Conservation (phyloP, 2,888 invertebrate species). For the Euspilapteryx auroguttella region DNA sequence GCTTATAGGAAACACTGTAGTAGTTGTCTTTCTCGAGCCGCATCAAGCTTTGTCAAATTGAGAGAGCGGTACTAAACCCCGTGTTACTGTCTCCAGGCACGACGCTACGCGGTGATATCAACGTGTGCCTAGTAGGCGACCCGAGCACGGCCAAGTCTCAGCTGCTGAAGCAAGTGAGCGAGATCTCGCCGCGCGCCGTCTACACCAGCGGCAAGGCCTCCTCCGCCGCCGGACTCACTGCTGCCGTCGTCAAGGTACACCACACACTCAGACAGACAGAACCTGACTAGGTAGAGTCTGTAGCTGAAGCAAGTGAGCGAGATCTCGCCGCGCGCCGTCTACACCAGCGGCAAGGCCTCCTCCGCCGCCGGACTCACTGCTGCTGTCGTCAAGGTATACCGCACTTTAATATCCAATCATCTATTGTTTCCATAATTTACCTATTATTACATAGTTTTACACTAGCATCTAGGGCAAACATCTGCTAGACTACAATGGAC, state of each 20-base stretch:
- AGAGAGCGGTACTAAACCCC: too few relatives aligned
- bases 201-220: conserved; percentile 99
- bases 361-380: conserved; percentile 98
- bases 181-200: conserved; percentile 93
- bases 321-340: conserved; percentile 94
- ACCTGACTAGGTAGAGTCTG: too few relatives aligned
- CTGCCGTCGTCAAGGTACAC: conserved; percentile 85
- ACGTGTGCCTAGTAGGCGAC: conserved; percentile 97
- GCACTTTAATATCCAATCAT: too few relatives aligned
- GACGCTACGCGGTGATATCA: conserved; percentile 92
- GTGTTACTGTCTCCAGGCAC: too few relatives aligned
- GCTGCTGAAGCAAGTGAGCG: conserved; percentile 90
- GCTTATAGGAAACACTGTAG: too few relatives aligned
- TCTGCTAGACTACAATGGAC: too few relatives aligned
- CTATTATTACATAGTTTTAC: too few relatives aligned
- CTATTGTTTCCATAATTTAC: too few relatives aligned
- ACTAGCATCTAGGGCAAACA: too few relatives aligned
- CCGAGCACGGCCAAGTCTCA: conserved; percentile 99
- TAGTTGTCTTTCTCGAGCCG: too few relatives aligned
- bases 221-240: conserved; percentile 96
- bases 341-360: conserved; percentile 98
- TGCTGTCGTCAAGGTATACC: conserved; percentile 88
- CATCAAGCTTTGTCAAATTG: too few relatives aligned
- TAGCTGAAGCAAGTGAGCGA: conserved; percentile 91
- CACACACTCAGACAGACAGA: background rate